Evolutionary conservation across 2,888 invertebrate species (phyloP).

Genomic region (Drepana falcataria): DNA sequence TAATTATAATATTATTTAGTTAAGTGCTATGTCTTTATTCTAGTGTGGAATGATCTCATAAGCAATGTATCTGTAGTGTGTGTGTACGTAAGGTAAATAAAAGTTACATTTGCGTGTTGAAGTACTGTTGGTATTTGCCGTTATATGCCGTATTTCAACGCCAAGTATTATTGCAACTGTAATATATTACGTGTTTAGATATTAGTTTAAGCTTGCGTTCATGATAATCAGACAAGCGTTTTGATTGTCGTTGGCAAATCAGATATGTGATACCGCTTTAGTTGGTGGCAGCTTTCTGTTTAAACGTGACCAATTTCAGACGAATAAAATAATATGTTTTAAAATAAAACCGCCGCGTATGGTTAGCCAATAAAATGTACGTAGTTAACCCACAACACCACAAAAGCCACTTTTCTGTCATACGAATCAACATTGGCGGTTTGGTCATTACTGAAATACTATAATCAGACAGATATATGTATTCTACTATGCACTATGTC

Average conservation of each 20-base stretch:
- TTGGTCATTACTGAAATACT: background rate
- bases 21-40: too few species aligned
- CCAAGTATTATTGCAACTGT: conserved; percentile 31
- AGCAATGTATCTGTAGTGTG: too few species aligned
- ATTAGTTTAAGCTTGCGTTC: conserved; percentile 12
- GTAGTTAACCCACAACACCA: background rate
- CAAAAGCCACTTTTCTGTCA: background rate
- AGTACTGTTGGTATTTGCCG: too few species aligned
- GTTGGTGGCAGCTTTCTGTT: background rate
- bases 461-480: too few species aligned
- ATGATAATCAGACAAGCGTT: conserved; percentile 15
- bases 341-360: background rate
- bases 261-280: too few species aligned
- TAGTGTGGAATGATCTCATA: too few species aligned
- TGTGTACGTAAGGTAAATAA: too few species aligned
- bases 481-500: too few species aligned
- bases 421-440: background rate
- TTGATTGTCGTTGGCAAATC: conserved; percentile 17
- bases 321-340: background rate
- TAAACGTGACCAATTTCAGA: background rate
- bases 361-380: background rate
- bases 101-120: too few species aligned
- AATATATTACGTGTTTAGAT: conserved; percentile 22
- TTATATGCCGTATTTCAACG: conserved; percentile 39
- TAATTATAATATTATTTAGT: too few species aligned